phyloP scores from a whole-genome alignment of 2,797 vertebrate genomes.

The Artibeus lituratus region DNA sequence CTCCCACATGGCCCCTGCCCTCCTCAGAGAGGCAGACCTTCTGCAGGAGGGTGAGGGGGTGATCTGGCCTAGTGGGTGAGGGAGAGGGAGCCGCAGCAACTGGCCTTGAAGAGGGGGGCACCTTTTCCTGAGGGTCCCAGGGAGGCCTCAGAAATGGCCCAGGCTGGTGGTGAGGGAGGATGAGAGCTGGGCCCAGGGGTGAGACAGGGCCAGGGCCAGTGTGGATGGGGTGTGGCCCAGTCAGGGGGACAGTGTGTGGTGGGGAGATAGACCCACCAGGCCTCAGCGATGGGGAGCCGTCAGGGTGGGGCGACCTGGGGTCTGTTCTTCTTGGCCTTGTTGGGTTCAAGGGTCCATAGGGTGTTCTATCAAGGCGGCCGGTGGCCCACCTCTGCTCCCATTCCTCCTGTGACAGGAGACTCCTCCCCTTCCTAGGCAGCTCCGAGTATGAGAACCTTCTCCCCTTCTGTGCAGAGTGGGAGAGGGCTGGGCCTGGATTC shows the following conservation, averaged over 20 bases:
- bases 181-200: neutral
- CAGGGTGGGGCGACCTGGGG: neutral
- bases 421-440: neutral
- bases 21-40: neutral
- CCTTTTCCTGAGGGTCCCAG: neutral
- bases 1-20: neutral
- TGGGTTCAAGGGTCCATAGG: neutral
- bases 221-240: rapidly evolving
- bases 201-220: neutral
- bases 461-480: neutral
- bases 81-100: neutral
- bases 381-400: neutral
- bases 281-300: neutral
- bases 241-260: neutral
- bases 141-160: neutral
- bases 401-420: neutral
- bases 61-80: too few species aligned
- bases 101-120: neutral
- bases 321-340: neutral
- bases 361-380: neutral
- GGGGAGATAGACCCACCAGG: neutral
- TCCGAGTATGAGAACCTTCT: neutral
- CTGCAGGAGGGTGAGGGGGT: neutral
- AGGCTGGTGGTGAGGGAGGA: neutral
- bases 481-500: neutral